Conservation (phyloP, 2,113 vertebrate species). For the Datnioides undecimradiatus region DNA sequence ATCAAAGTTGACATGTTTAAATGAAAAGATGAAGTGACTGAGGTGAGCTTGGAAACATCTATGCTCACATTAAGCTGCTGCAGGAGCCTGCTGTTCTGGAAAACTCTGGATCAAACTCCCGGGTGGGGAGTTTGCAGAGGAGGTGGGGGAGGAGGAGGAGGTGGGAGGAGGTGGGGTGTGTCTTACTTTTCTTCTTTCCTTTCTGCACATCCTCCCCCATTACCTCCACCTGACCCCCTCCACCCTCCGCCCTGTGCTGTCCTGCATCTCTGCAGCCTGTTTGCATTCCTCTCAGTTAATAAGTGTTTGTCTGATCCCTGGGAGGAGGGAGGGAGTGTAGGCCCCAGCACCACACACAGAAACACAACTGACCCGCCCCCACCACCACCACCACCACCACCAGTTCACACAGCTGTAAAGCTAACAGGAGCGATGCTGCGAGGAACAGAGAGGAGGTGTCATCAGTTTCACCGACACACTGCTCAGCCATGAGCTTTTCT, state of each 20-base stretch:
- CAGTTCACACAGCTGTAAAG: constrained; percentile 57
- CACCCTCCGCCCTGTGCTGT: constrained; percentile 47
- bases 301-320: constrained; percentile 82
- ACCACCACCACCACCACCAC: no score
- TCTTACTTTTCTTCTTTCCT: constrained; percentile 33
- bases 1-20: no score
- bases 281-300: constrained; percentile 89
- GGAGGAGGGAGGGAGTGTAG: constrained; percentile 70
- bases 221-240: background rate
- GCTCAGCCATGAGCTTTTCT: constrained; percentile 50
- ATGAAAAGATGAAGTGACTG: no score
- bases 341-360: constrained; percentile 20
- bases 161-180: background rate
- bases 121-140: constrained; percentile 45
- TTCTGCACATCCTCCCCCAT: constrained; percentile 2
- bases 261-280: constrained; percentile 75
- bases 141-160: background rate
- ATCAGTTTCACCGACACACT: constrained; percentile 51
- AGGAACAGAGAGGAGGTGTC: constrained; percentile 16
- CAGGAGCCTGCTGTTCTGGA: constrained; percentile 54
- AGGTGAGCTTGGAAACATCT: no score
- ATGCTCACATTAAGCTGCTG: no score
- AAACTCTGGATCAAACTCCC: constrained; percentile 48
- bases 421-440: constrained; percentile 45
- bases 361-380: background rate